Base-by-base conservation (phyloP, 23 tunicate genomes). In the Trididemnum nubilum region DNA sequence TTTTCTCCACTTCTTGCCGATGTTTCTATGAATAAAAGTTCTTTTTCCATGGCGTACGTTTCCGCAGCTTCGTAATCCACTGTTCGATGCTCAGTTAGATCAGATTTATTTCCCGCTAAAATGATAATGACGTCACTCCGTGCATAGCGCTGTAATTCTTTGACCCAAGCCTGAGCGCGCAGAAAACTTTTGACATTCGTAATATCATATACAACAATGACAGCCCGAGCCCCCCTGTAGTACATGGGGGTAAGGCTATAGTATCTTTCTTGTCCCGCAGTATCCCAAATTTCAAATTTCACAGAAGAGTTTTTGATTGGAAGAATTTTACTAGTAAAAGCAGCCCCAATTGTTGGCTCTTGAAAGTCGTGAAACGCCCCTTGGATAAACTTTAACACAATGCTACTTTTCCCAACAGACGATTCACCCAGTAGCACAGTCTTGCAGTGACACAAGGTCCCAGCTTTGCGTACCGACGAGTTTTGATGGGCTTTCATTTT, bases 241-340 rank as follows among this genome's bases (percentile, higher is more conserved):
- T 76, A 76, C 80, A 76, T 76, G 1, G 80, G 80, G 1, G 33
- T 44, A 27, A 76, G 33, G 23, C 80, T 76, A 2, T 76, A 34
- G 50, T 39, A 76, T 9, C 80, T 50, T 50, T 76, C 80, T 40
- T 39, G 64, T 7, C 80, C 80, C 1, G 80, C 80, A 28, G 80
- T 76, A 28, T 76, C 80, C 80, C 80, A 76, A n/a, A 76, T 76
- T 27, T 76, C 80, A 49, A 76, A 50, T 51, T 76, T 51, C 22
- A 76, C 80, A 27, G 54, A 34, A 26, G 54, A 33, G 36, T 40
- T 76, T 50, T 4, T 50, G 33, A 61, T 22, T 22, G 29, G 15
- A n/a, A 21, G 25, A 61, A 26, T 61, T 61, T 61, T 61, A 26
- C 26, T 21, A 21, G n/a, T 21, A 61, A 61, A 61, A 4, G 67